These are phyloP conservation scores for Mus spretus DNA, from an alignment of 2,797 vertebrate species.

Conservation along the genomic window DNA sequence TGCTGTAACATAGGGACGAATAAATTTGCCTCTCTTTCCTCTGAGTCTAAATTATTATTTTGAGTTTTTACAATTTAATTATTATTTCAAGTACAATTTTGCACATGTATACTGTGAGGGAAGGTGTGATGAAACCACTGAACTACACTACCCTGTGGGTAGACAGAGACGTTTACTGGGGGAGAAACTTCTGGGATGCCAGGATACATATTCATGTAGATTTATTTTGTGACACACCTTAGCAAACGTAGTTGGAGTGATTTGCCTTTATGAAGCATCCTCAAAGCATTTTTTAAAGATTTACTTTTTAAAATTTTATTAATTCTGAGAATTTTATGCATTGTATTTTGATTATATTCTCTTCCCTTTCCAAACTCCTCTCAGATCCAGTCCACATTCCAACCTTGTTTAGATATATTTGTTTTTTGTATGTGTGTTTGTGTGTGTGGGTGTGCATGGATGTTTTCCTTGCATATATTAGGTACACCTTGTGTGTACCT, in stretches of 20 bases:
- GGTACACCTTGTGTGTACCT: neutral
- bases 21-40: constrained; percentile 40
- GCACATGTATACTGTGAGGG: neutral
- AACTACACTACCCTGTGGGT: neutral
- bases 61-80: neutral
- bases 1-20: neutral
- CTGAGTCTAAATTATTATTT: neutral
- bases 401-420: neutral
- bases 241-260: constrained; percentile 44
- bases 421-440: too few relatives aligned
- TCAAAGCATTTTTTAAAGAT: neutral
- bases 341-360: neutral
- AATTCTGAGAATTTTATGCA: neutral
- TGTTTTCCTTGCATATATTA: neutral
- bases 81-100: neutral
- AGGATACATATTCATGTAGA: too few relatives aligned
- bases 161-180: neutral
- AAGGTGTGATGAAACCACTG: neutral
- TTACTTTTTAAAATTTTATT: neutral
- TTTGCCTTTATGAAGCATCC: constrained; percentile 40
- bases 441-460: neutral
- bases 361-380: neutral
- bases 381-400: neutral
- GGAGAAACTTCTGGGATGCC: neutral
- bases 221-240: neutral